phyloP scores from a whole-genome alignment of 2,888 invertebrate genomes.

The Bugula neritina region DNA sequence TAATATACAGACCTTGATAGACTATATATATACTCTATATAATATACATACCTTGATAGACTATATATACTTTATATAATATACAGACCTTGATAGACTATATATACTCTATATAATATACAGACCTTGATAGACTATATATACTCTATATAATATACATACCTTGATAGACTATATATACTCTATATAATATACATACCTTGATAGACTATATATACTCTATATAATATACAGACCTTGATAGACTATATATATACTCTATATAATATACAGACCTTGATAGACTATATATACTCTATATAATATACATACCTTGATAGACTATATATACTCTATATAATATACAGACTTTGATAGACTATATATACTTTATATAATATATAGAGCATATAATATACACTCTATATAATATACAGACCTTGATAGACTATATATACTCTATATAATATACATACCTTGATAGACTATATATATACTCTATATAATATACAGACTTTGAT shows the following conservation, averaged over 20 bases:
- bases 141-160: background rate
- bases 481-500: background rate
- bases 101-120: background rate
- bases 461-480: background rate
- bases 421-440: background rate
- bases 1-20: no score
- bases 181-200: no score
- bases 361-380: no score
- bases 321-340: background rate
- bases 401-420: background rate
- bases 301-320: background rate
- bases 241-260: background rate
- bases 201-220: no score
- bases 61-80: background rate
- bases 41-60: background rate
- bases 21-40: background rate
- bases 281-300: background rate
- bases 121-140: background rate
- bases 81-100: background rate
- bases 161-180: background rate
- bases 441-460: no score
- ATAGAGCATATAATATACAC: no score
- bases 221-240: no score
- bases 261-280: background rate
- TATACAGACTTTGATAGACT: background rate